Conservation (phyloP, 2,888 invertebrate species). For the Aspidiotus rigidus region DNA sequence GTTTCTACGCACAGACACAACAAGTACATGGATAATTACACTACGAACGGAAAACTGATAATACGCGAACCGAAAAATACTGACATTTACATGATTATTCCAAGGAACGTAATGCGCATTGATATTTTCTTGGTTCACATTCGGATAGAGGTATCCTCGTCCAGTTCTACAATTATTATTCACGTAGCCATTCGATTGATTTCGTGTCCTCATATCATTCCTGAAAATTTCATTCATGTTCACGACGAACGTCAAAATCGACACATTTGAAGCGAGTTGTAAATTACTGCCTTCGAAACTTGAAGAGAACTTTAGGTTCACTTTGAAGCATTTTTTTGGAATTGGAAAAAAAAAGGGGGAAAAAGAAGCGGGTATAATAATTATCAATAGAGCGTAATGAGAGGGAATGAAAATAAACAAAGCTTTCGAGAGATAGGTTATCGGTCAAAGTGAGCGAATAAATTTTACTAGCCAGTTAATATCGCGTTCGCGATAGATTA, state of each 20-base stretch:
- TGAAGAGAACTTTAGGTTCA: too few relatives aligned
- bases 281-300: too few relatives aligned
- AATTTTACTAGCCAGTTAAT: not conserved
- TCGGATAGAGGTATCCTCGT: slow-evolving; percentile 9
- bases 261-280: too few relatives aligned
- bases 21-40: not conserved
- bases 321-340: too few relatives aligned
- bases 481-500: not conserved
- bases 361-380: too few relatives aligned
- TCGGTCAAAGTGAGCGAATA: too few relatives aligned
- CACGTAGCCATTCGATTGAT: not conserved
- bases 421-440: too few relatives aligned
- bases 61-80: not conserved
- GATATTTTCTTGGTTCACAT: slow-evolving; percentile 23
- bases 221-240: too few relatives aligned
- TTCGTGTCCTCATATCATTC: not conserved
- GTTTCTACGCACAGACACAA: slow-evolving; percentile 12
- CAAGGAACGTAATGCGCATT: slow-evolving; percentile 14
- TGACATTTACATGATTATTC: not conserved
- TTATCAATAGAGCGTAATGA: too few relatives aligned
- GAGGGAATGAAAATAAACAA: too few relatives aligned
- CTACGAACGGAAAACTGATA: not conserved
- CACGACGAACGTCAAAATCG: too few relatives aligned
- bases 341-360: too few relatives aligned
- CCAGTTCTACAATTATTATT: slow-evolving; percentile 17